A percentile compares a stretch with the other conserved stretches of the same genome.
phyloP scores from a whole-genome alignment of 2,888 invertebrate species.

The Anarsia innoxiella region DNA sequence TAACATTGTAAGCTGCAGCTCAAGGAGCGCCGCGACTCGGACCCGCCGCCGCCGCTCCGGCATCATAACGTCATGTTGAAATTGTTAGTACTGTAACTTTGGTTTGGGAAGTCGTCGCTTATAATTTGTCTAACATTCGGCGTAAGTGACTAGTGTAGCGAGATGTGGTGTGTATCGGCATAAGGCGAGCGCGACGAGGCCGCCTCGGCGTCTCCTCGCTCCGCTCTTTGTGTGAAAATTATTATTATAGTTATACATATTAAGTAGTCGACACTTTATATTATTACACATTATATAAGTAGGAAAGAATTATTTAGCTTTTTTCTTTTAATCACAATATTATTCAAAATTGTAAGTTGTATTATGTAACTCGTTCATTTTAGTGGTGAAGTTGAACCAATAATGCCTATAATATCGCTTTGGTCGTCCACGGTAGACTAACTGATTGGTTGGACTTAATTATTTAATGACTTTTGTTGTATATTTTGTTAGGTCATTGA shows the following conservation, averaged over 20 bases:
- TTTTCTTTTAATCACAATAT: conserved; percentile 72
- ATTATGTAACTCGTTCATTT: conserved; percentile 68
- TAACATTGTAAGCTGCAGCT: conserved; percentile 59
- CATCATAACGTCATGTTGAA: conserved; percentile 39
- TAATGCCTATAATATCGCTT: conserved; percentile 43
- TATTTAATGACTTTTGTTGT: conserved; percentile 76
- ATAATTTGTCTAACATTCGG: conserved; percentile 59
- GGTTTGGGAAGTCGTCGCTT: conserved; percentile 63
- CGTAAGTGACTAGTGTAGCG: conserved; percentile 58
- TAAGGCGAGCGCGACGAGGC: conserved; percentile 27
- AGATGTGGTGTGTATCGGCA: conserved; percentile 52
- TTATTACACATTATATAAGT: conserved; percentile 74
- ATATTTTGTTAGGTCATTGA: conserved; percentile 76
- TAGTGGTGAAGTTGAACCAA: conserved; percentile 57
- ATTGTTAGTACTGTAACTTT: conserved; percentile 56
- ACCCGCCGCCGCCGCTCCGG: conserved; percentile 18
- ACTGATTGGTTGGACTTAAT: conserved; percentile 67
- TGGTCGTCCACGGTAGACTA: conserved; percentile 56
- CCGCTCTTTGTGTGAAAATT: conserved; percentile 70
- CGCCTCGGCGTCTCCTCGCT: conserved; percentile 29
- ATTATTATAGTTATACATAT: conserved; percentile 67
- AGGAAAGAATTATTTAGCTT: conserved; percentile 74
- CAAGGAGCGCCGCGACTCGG: conserved; percentile 28
- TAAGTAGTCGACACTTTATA: conserved; percentile 75
- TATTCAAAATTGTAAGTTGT: conserved; percentile 74